Conservation (phyloP, 2,797 vertebrate genomes). For the Amblyopsis hoosieri region DNA sequence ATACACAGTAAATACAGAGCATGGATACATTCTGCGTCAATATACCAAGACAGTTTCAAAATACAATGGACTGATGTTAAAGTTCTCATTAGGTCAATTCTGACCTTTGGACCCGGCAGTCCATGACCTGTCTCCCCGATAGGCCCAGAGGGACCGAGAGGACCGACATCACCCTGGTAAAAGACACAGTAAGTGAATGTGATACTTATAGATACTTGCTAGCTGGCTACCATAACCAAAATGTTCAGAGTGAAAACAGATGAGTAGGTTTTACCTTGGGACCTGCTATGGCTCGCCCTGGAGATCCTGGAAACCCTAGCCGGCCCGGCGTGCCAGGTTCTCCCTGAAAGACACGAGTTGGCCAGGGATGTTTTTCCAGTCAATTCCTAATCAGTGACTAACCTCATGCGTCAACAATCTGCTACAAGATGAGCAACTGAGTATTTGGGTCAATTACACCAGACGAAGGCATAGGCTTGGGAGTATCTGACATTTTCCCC, state of each 20-base stretch:
- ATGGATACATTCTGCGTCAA: neutral
- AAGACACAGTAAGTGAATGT: neutral
- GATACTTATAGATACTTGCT: neutral
- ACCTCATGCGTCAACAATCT: neutral
- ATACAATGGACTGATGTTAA: no score
- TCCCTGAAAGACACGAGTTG: constrained; percentile 72
- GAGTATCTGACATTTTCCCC: neutral
- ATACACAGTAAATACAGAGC: no score
- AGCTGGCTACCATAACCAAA: no score
- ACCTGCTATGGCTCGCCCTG: constrained; percentile 85
- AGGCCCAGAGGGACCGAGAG: constrained; percentile 81
- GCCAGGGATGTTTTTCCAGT: no score
- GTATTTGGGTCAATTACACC: neutral
- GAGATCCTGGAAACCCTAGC: constrained; percentile 83
- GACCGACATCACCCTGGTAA: constrained; percentile 85
- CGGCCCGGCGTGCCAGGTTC: constrained; percentile 85
- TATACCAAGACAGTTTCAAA: neutral
- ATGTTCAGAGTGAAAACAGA: constrained; percentile 14
- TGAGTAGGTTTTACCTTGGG: constrained; percentile 81
- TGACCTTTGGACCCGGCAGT: constrained; percentile 89
- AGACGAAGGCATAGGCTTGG: no score
- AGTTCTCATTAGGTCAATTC: neutral
- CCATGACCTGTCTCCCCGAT: constrained; percentile 88
- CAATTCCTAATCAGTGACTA: neutral
- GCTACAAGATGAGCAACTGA: neutral